Percentiles rank a stretch among this genome's conserved stretches.
Conservation (phyloP, 2,113 vertebrate genomes). For the Plecotus auritus region DNA sequence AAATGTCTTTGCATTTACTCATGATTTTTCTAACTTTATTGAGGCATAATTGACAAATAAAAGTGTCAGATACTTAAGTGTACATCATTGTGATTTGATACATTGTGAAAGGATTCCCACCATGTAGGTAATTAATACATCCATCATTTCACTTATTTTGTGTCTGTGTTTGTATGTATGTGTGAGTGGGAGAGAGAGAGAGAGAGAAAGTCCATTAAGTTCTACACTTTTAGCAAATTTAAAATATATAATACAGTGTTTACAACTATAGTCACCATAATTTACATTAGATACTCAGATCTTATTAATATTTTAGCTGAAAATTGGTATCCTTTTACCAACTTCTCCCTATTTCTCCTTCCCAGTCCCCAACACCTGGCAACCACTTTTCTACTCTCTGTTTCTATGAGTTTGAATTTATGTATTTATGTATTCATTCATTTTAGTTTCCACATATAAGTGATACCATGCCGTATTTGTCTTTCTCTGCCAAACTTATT, state of each 20-base stretch:
- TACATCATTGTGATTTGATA: background rate
- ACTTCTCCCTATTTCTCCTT: background rate
- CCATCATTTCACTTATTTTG: background rate
- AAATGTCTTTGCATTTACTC: background rate
- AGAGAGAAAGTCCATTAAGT: background rate
- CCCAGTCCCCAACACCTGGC: background rate
- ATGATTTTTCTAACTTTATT: background rate
- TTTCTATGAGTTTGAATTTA: background rate
- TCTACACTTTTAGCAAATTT: background rate
- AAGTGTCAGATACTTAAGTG: background rate
- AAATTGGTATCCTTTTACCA: background rate
- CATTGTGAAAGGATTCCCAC: background rate
- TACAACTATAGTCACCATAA: background rate
- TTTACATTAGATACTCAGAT: background rate
- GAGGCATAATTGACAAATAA: background rate
- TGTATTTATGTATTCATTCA: background rate
- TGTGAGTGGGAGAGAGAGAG: background rate
- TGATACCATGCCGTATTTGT: background rate
- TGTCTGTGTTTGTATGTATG: background rate
- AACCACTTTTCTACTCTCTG: background rate
- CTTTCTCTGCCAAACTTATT: background rate
- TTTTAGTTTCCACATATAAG: background rate
- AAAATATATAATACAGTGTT: background rate
- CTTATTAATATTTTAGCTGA: background rate
- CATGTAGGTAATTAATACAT: background rate